phyloP scores from a whole-genome alignment of 1,140 invertebrate genomes.

The Leptonema lineaticorne region DNA sequence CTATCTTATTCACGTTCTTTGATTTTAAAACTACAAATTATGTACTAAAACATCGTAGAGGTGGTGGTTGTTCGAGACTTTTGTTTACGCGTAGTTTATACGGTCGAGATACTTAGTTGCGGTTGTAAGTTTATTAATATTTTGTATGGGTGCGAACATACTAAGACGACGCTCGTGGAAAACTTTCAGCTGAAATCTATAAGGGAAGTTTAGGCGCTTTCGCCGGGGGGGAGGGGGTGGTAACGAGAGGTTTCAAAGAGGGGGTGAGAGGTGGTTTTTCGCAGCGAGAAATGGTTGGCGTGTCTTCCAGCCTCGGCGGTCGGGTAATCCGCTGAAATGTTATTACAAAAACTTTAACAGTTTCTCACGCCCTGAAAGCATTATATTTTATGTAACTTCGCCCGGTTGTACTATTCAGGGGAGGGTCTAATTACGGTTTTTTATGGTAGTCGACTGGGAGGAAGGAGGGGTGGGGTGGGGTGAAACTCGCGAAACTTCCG shows the following conservation, averaged over 20 bases:
- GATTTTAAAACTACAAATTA: too few species aligned
- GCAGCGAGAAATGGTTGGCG: too few species aligned
- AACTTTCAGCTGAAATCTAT: background rate
- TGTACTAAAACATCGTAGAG: too few species aligned
- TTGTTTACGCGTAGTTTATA: too few species aligned
- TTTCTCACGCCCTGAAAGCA: constrained; percentile 28
- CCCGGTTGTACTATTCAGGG: constrained; percentile 31
- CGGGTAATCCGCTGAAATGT: constrained; percentile 35
- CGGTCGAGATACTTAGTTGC: background rate
- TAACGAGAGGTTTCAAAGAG: too few species aligned
- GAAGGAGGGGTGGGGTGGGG: too few species aligned
- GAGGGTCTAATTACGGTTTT: constrained; percentile 40
- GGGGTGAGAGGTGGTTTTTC: too few species aligned
- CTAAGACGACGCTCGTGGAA: background rate
- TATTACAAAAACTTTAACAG: constrained; percentile 39
- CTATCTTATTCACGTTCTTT: too few species aligned
- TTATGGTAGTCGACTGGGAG: constrained; percentile 31
- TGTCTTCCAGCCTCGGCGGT: too few species aligned
- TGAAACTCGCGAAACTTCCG: constrained; percentile 24
- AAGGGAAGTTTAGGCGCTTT: background rate
- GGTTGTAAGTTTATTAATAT: background rate
- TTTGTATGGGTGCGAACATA: background rate
- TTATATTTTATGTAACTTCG: constrained; percentile 38
- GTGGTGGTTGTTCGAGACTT: too few species aligned
- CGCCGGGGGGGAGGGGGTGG: too few species aligned